Evolutionary conservation across 2,113 vertebrate species (phyloP), one percentile per base, ranked within the genome.

Genomic region (Bungarus multicinctus): DNA sequence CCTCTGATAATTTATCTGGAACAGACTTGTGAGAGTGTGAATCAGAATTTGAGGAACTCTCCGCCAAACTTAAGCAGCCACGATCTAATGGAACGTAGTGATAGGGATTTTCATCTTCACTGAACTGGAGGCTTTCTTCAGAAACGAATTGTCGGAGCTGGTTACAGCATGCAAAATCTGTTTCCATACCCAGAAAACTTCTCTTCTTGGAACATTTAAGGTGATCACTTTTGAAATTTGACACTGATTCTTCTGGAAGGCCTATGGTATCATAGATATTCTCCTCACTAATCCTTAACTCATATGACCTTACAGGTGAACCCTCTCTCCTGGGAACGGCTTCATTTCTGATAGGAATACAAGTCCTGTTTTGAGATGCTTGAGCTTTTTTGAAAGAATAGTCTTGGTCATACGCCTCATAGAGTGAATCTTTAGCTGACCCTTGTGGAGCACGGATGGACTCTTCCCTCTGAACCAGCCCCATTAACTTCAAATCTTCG

Each of bases 401-500:
- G 87, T 96, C 95, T 95, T 98, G 98, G 64, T 96, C 97, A 92
- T 96, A 96, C 43, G 85, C 88, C 45, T 97, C 96, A 2, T 96
- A 96, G 11, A 96, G 87, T 3, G 97, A 94, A 90, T 98, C 97
- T 94, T 96, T 96, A 90, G 94, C 91, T 90, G 95, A 93, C 50
- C 91, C 97, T 69, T 87, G 96, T 16, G 97, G 95, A 45, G 93
- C 91, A 47, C 10, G 88, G 11, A 92, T 96, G 20, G 97, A 95
- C 90, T 97, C 98, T 1, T 98, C 98, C 58, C 98, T 98, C 93
- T 97, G 97, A 89, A 98, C 97, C 0, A 99, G 97, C 85, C 98
- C 98, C 99, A 99, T 99, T 85, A 97, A 97, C 95, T 99, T 99
- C n/a, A 99, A 97, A 96, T 99, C 99, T 95, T 99, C 98, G 0